Evolutionary conservation across 2,113 vertebrate genomes (phyloP), one percentile per base, ranked within the genome.

Genomic region (Lasiurus borealis): DNA sequence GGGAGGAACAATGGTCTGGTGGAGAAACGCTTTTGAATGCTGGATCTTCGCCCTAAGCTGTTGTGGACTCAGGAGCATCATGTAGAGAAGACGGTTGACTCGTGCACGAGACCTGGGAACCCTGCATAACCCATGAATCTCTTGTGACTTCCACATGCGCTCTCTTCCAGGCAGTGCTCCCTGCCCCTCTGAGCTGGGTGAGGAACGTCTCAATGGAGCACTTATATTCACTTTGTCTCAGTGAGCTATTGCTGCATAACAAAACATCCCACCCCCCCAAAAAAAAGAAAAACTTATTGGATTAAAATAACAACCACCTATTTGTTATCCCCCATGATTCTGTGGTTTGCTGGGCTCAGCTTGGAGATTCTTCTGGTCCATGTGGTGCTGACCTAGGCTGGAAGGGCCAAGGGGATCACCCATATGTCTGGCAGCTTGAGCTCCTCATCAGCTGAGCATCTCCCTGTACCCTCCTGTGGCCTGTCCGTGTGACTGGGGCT

Each of bases 1-100:
- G 95, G 91, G 89, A 88, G 40, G 66, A 13, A 46, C 72, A 14
- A 95, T 91, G 92, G 78, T 78, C 88, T 80, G 15, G 0, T 95
- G 86, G 76, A 96, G 90, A 94, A 77, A 73, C 75, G 89, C 50
- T 66, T 93, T 71, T 69, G 7, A 5, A 3, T 81, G 93, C 72
- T 54, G 10, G 40, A 66, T 80, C 46, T 3, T 44, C 16, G 40
- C 80, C 21, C 52, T 9, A 40, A 57, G 15, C 71, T 81, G 50
- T 34, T 59, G 69, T 48, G 34, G 25, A 91, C 88, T 90, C 90
- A 14, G 1, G 80, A 72, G 8, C 16, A 44, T 44, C 83, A 13
- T 1, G 29, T 18, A 54, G 15, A 68, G 52, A 64, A 66, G 52
- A n/a, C 6, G 29, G 12, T 6, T n/a, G 46, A 44, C 66, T 40